Percentiles rank a stretch among this genome's conserved stretches.
Conservation (phyloP, 1,140 invertebrate genomes). For the Drosophila prosaltans region DNA sequence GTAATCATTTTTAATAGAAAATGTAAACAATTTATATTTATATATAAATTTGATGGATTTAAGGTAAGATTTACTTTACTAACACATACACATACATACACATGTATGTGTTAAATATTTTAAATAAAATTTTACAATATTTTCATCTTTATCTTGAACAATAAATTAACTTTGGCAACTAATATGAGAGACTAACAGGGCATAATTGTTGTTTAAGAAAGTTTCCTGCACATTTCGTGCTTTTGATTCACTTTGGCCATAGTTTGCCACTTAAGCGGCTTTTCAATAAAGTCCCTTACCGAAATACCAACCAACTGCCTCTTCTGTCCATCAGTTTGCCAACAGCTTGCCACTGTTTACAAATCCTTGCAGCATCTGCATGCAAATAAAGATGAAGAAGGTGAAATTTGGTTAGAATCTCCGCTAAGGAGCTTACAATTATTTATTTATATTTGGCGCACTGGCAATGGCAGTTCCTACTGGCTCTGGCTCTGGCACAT, state of each 20-base stretch:
- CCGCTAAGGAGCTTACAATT: slow-evolving; percentile 64
- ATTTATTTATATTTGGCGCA: slow-evolving; percentile 58
- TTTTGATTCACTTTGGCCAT: slow-evolving; percentile 19
- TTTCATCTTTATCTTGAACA: not conserved
- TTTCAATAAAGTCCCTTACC: slow-evolving; percentile 10
- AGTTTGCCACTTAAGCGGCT: slow-evolving; percentile 31
- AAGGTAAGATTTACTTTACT: too few species aligned
- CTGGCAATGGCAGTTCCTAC: not conserved
- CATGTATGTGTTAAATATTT: not conserved
- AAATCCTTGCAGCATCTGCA: slow-evolving; percentile 35
- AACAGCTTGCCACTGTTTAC: slow-evolving; percentile 2
- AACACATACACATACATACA: too few species aligned
- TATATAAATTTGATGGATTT: too few species aligned
- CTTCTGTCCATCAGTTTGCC: not conserved
- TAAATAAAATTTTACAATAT: slow-evolving; percentile 6
- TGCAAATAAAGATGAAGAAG: slow-evolving; percentile 31
- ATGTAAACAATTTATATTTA: too few species aligned
- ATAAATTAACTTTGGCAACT: slow-evolving; percentile 6
- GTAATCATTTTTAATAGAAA: too few species aligned
- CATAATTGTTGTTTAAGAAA: slow-evolving; percentile 29
- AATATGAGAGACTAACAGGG: slow-evolving; percentile 6
- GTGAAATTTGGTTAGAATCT: slow-evolving; percentile 16
- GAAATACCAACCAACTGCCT: not conserved
- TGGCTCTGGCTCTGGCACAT: not conserved
- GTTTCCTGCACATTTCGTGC: slow-evolving; percentile 13